Evolutionary conservation across 2,113 vertebrate species (phyloP).

Genomic region (Hemiprocne comata): DNA sequence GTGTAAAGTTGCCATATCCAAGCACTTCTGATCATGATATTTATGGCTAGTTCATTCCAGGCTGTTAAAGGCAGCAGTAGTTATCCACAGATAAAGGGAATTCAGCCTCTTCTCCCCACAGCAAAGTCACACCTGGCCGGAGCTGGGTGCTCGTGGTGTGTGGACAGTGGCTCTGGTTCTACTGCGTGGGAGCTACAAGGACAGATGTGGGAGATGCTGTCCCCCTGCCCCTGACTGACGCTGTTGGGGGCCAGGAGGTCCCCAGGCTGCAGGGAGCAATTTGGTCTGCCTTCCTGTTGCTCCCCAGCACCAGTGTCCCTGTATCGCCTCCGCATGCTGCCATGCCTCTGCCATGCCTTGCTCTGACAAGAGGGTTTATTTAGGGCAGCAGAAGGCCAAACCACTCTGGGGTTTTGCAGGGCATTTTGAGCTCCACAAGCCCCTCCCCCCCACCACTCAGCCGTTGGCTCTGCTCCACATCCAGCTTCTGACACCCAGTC

Average conservation of each 20-base stretch:
- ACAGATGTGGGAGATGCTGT: background rate
- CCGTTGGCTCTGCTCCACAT: background rate
- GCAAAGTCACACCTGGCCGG: background rate
- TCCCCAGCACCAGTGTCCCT: background rate
- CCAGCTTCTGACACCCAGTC: background rate
- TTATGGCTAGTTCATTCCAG: constrained; percentile 70
- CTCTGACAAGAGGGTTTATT: background rate
- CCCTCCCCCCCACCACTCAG: rapidly evolving
- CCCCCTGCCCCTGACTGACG: background rate
- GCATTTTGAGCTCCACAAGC: rapidly evolving
- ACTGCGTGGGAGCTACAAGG: background rate
- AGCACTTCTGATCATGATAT: constrained; percentile 63
- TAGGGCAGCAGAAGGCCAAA: background rate
- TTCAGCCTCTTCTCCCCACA: background rate
- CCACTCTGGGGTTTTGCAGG: background rate
- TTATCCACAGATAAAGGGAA: constrained; percentile 60
- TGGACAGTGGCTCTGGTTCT: background rate
- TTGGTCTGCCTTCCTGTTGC: background rate
- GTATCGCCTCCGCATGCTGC: rapidly evolving
- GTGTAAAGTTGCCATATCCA: constrained; percentile 65
- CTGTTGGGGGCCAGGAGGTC: background rate
- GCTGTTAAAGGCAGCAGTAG: constrained; percentile 63
- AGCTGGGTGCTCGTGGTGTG: background rate
- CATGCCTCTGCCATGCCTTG: background rate
- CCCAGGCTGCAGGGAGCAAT: background rate